Evolutionary conservation across 1,140 invertebrate species (phyloP).

Genomic region (Drosophila kohkoa): DNA sequence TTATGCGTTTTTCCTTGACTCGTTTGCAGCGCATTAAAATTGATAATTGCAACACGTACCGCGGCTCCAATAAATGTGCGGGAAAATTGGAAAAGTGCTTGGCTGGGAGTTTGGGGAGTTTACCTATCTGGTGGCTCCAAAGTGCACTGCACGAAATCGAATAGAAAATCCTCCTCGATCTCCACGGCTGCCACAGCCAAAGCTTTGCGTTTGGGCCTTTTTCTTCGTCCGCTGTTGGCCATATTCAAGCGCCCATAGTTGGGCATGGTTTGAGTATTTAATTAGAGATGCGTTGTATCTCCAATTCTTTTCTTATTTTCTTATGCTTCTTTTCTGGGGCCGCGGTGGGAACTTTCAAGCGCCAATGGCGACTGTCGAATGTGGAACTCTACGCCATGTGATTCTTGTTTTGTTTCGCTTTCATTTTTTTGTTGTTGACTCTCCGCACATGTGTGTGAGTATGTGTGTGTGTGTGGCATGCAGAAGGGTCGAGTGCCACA

Average conservation of each 20-base stretch:
- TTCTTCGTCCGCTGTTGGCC: constrained; percentile 24
- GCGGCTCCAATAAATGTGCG: constrained; percentile 36
- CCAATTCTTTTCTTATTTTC: not conserved
- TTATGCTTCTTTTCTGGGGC: not conserved
- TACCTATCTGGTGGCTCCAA: constrained; percentile 74
- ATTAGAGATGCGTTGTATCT: not conserved
- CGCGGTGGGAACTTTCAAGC: constrained; percentile 61
- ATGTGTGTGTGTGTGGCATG: constrained; percentile 39
- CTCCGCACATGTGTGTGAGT: constrained; percentile 35
- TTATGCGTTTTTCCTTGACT: constrained; percentile 58
- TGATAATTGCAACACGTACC: constrained; percentile 78
- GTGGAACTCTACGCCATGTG: constrained; percentile 56
- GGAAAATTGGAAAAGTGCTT: not conserved
- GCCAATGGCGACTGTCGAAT: constrained; percentile 67
- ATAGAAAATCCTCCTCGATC: constrained; percentile 65
- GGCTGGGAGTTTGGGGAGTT: not conserved
- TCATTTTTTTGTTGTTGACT: constrained; percentile 36
- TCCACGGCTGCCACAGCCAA: constrained; percentile 27
- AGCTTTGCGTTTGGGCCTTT: constrained; percentile 31
- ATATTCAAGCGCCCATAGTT: constrained; percentile 34
- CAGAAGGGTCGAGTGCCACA: constrained; percentile 39
- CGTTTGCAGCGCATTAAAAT: constrained; percentile 66
- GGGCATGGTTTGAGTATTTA: constrained; percentile 13
- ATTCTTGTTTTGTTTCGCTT: constrained; percentile 56
- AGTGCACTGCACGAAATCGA: constrained; percentile 79